Percentiles rank a stretch among this genome's conserved stretches.
These are phyloP conservation scores for Fregetta grallaria DNA, from an alignment of 2,113 vertebrate genomes.

Conservation along the genomic window DNA sequence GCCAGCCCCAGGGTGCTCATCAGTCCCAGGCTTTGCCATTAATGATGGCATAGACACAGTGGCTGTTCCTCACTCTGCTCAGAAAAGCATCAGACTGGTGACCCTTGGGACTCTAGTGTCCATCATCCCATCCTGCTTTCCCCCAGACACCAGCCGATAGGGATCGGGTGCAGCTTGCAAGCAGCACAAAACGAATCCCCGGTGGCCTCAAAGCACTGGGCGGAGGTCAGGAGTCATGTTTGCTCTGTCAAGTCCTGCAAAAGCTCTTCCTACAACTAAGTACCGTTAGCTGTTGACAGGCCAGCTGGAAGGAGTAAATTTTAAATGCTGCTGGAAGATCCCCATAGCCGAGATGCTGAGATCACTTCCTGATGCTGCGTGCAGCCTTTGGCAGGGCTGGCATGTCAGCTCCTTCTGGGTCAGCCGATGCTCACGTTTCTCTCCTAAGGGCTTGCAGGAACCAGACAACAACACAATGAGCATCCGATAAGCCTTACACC, in stretches of 20 bases:
- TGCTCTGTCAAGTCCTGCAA: neutral
- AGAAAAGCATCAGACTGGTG: neutral
- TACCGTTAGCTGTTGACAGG: neutral
- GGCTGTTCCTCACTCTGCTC: neutral
- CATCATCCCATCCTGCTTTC: neutral
- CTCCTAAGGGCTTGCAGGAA: neutral
- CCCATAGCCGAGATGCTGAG: neutral
- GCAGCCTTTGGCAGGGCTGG: neutral
- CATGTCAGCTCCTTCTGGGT: neutral
- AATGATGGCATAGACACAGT: neutral
- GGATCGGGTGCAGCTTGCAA: neutral
- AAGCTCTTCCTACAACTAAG: neutral
- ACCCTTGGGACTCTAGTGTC: neutral
- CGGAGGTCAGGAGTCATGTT: neutral
- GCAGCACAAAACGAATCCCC: neutral
- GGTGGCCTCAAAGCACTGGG: neutral
- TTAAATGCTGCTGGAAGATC: neutral
- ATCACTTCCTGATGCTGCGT: rapidly evolving
- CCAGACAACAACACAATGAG: neutral
- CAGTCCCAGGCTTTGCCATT: neutral
- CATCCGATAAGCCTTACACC: neutral
- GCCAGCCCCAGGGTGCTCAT: neutral
- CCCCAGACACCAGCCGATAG: neutral
- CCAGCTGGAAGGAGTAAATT: neutral
- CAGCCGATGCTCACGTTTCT: rapidly evolving